Base-by-base conservation (phyloP, 1,140 invertebrate species). In the Microplitis mediator region DNA sequence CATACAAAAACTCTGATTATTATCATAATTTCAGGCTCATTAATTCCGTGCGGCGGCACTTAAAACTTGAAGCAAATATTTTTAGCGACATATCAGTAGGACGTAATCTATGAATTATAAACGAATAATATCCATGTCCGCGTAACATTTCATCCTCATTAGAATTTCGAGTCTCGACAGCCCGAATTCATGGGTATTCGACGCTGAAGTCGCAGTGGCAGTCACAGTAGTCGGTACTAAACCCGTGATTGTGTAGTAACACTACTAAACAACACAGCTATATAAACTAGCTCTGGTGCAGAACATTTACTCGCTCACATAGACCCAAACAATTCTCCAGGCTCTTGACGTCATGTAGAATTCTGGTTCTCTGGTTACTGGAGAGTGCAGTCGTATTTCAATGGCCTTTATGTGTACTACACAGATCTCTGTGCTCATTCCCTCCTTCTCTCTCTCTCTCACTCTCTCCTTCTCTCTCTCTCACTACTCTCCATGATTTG, bases 181-280 rank as follows among this genome's bases (percentile, higher is more conserved):
- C 80, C 82, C 77, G 82, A 84, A 84, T 85, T 84, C 82, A 84
- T 81, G 81, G 79, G 80, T 79, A 73, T 75, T 73, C 72, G 74
- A 71, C 68, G 51, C 36, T 62, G 23, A 45, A 14, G 58, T 50
- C 50, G 16, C 23, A 23, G 23, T 23, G 23, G 23, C 23, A 23
- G 23, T 23, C 23, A 23, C 23, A 23, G 23, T 23, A 23, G 23
- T 23, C 50, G 64, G 36, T 66, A 32, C 39, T 51, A 51, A 66
- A 66, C 64, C n/a, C 9, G 54, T 6, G 64, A 31, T 9, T 11
- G 16, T 6, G 31, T 39, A n/a, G 3, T 51, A n/a, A n/a, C 36
- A 14, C 64, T 32, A 8, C 5, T 52, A 56, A 14, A 56, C 52
- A 14, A 56, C 6, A 8, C 39, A 45, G 11, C 39, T 2, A 45